Evolutionary conservation across 1,140 invertebrate genomes (phyloP), one percentile per base, ranked within the genome.

Genomic region (Tetraneura akinire): DNA sequence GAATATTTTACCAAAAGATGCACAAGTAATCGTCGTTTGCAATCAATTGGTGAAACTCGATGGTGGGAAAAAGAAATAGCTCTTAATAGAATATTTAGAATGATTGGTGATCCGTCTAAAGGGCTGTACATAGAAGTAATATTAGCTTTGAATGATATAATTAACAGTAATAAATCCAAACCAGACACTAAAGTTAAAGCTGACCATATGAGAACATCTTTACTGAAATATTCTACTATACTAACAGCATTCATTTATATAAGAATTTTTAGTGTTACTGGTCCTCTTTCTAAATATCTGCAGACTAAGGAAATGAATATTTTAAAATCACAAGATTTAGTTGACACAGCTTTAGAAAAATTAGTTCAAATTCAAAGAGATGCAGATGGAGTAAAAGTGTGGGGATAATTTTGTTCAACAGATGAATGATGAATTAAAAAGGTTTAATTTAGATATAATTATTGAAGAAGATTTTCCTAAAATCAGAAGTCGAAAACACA

Each of bases 61-160:
- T 68, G 26, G 64, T 68, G 13, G 26, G 64, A 16, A 32, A 68
- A 68, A 45, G 13, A 32, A 37, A 32, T 37, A 32, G 64, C 13
- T 66, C 64, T 66, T 37, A 66, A 66, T 37, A 66, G n/a, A 66
- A 66, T 66, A 66, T 66, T 66, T 66, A 11, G 64, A 21, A 66
- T 32, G 14, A 55, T 57, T 13, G 13, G 23, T 57, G 53, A 57
- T 57, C 53, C n/a, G 13, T 81, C 57, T 8, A 16, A 60, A 26
- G 26, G 26, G 2, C 0, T 60, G 57, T 60, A 60, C 23, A 60
- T 60, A 26, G 26, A 18, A 26, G 57, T 60, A 29, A 29, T 60
- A 60, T 60, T 60, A 23, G 57, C 57, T 13, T 60, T 60, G 26
- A 60, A 14, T 60, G 23, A 29, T 29, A 2, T 60, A 60, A 26